Evolutionary conservation across 2,888 invertebrate genomes (phyloP), one percentile per base, ranked within the genome.

Genomic region (Drosophila austrosaltans): DNA sequence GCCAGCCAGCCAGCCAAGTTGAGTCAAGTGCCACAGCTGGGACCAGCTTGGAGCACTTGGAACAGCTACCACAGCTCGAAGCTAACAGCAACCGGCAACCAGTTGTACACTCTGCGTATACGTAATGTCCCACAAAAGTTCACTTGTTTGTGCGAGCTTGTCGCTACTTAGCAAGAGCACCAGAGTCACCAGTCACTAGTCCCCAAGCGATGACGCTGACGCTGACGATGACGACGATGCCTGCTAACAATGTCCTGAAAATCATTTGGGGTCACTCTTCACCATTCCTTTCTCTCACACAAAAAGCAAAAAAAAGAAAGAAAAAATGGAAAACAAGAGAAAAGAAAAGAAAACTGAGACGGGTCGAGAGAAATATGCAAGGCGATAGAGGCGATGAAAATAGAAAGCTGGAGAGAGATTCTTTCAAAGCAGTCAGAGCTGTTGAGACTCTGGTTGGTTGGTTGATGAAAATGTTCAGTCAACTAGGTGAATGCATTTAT

Each of bases 101-200:
- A 48, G 44, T 48, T 48, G 16, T 28, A 62, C 60, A 63, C 54
- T 30, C 36, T 63, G 61, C 79, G 81, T 80, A 77, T 73, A 79
- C 68, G 60, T 76, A 71, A 80, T 74, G 81, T 39, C 40, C 48
- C 53, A 10, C 56, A 10, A 39, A 48, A 59, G 57, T 53, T 54
- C 30, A 56, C 63, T 48, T 48, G 53, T 62, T 69, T 69, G 53
- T 70, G 69, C 61, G 53, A 66, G 66, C 72, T 68, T 69, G 79
- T 79, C 82, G 70, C 76, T 84, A 82, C 77, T 81, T 81, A 77
- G 75, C 67, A 66, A 66, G 70, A 65, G 56, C 48, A 48, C 48
- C 48, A 48, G 48, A 25, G 48, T 48, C 44, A 32, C 32, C 5
- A 32, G 32, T 16, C 48, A 25, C 25, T 25, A 75, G 54, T 72